Base-by-base conservation (phyloP, 1,140 invertebrate genomes). In the Lepeophtheirus salmonis region DNA sequence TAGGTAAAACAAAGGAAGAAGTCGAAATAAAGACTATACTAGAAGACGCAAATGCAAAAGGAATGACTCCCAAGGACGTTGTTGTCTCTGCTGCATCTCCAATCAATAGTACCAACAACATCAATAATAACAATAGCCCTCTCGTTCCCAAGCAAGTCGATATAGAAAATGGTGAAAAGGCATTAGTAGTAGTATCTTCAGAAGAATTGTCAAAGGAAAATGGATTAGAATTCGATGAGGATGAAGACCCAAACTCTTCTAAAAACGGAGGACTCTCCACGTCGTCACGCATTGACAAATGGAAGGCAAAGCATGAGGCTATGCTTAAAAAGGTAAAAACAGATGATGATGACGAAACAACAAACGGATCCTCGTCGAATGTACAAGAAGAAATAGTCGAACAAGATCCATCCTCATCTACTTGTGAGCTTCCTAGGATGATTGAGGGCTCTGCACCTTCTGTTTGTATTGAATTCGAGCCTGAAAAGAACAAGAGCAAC, bases 291-390 rank as follows among this genome's bases (percentile, higher is more conserved):
- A 61, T 61, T 23, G 59, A 61, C 50, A 61, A 61, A 50, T 58
- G 56, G 56, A 61, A 61, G 25, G 51, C 51, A 1, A 61, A 61
- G 26, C 59, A 61, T 50, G 48, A 61, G 24, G 59, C 59, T 20
- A 61, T 61, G 59, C 59, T 61, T 22, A 61, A 58, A 17, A 49
- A 24, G 20, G 56, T 14, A 3, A 26, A 14, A 10, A 25, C 6
- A 24, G 26, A 48, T 6, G 22, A 22, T 12, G 12, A 24, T 6
- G 53, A 55, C 16, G 30, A n/a, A n/a, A n/a, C 6, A 41, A n/a
- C 6, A 41, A 41, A 41, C n/a, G n/a, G n/a, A n/a, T n/a, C n/a
- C n/a, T n/a, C n/a, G n/a, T n/a, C n/a, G n/a, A n/a, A n/a, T n/a
- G n/a, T n/a, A n/a, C n/a, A n/a, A n/a, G n/a, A n/a, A n/a, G n/a